These are phyloP conservation scores for Crotalus adamanteus DNA, from an alignment of 2,797 vertebrate species.

Conservation along the genomic window DNA sequence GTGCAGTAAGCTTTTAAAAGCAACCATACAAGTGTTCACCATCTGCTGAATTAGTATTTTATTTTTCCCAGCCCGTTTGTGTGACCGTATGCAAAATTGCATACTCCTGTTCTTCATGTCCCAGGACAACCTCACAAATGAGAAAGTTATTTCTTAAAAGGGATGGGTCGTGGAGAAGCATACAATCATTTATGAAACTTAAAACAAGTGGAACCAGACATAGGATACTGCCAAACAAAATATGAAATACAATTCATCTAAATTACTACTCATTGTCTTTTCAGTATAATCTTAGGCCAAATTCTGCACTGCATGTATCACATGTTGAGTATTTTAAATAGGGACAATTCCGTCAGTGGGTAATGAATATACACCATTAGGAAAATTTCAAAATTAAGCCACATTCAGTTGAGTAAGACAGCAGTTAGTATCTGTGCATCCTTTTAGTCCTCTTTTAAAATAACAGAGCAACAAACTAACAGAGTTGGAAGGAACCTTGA, in stretches of 20 bases:
- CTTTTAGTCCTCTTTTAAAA: not conserved
- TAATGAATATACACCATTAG: not conserved
- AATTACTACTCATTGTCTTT: not conserved
- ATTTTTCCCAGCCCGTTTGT: conserved; percentile 10
- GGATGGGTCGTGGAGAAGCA: conserved; percentile 1
- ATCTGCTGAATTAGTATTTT: conserved; percentile 16
- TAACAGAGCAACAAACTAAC: not conserved
- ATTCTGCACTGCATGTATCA: not conserved
- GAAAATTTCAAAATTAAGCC: not conserved
- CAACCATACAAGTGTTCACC: rapidly evolving
- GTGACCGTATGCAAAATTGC: not conserved
- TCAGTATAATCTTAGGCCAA: not conserved
- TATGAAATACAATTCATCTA: not conserved
- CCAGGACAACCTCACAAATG: conserved; percentile 27
- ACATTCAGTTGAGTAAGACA: not conserved
- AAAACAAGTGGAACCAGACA: conserved; percentile 17
- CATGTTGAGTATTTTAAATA: not conserved
- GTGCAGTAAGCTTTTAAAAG: conserved; percentile 32
- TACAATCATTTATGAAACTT: conserved; percentile 35
- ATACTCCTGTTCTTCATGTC: conserved; percentile 17
- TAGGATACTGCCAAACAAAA: not conserved
- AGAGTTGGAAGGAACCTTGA: not conserved
- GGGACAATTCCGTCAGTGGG: not conserved
- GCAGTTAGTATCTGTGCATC: not conserved
- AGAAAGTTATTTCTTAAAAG: conserved; percentile 30